Conservation (phyloP, 1,140 invertebrate species). For the Theocolax elegans region DNA sequence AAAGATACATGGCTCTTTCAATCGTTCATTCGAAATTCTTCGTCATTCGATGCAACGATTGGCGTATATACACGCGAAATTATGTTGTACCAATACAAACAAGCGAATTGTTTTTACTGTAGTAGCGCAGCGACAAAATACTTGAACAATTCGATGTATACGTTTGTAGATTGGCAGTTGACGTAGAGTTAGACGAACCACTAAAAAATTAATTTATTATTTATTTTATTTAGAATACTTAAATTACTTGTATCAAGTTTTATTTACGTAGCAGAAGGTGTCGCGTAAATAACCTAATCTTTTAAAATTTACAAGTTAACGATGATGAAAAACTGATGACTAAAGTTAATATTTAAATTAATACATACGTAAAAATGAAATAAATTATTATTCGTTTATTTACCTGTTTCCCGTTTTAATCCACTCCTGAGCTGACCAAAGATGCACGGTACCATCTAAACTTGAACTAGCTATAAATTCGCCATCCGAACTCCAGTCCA, state of each 20-base stretch:
- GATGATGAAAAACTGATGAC: too few species aligned
- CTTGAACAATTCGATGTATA: slow-evolving; percentile 63
- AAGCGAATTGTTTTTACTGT: slow-evolving; percentile 61
- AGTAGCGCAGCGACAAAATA: slow-evolving; percentile 62
- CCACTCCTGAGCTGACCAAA: slow-evolving; percentile 71
- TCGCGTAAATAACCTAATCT: too few species aligned
- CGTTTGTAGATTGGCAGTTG: slow-evolving; percentile 53
- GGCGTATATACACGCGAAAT: not conserved
- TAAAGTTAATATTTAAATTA: not conserved
- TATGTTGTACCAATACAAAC: slow-evolving; percentile 61
- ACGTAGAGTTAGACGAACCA: slow-evolving; percentile 49
- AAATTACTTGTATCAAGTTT: too few species aligned
- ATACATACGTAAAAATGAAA: slow-evolving; percentile 13
- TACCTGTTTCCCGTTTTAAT: slow-evolving; percentile 65
- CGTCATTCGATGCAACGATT: not conserved
- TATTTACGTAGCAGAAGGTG: too few species aligned
- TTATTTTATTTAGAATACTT: slow-evolving; percentile 6
- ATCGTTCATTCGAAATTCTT: not conserved
- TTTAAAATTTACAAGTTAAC: too few species aligned
- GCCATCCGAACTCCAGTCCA: slow-evolving; percentile 73
- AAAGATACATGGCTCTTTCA: slow-evolving; percentile 20
- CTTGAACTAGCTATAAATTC: slow-evolving; percentile 73
- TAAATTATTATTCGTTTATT: too few species aligned
- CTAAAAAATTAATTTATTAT: slow-evolving; percentile 49
- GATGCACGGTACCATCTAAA: slow-evolving; percentile 69